Conservation (phyloP, 2,888 invertebrate genomes). For the Cotesia congregata region DNA sequence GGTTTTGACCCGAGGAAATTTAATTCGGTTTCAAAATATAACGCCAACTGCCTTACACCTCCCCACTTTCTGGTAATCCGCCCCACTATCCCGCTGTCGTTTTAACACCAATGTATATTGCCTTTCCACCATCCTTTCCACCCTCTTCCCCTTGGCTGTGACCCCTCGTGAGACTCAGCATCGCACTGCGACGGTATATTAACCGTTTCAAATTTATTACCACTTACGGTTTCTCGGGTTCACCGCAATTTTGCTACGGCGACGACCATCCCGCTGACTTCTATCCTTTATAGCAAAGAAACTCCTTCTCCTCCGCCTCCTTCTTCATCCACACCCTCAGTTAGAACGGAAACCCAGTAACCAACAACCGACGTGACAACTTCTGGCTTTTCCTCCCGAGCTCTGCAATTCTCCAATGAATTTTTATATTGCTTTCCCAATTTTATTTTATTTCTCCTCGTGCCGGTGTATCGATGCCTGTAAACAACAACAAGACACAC, state of each 20-base stretch:
- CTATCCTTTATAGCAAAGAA: conserved; percentile 23
- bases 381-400: background rate
- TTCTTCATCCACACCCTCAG: background rate
- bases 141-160: conserved; percentile 9
- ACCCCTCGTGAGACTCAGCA: conserved; percentile 34
- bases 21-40: conserved; percentile 54
- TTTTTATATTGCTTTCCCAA: conserved; percentile 10
- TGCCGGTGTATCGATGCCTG: background rate
- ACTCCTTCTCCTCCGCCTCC: background rate
- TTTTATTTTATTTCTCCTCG: background rate
- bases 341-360: background rate
- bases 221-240: conserved; percentile 52
- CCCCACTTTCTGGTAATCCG: conserved; percentile 35
- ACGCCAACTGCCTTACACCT: conserved; percentile 38
- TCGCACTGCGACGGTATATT: conserved; percentile 55
- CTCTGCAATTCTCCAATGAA: conserved; percentile 1
- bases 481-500: background rate
- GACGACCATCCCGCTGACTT: conserved; percentile 1
- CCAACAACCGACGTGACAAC: background rate
- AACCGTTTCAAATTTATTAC: conserved; percentile 62
- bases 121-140: conserved; percentile 10
- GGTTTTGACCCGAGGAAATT: conserved; percentile 51
- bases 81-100: conserved; percentile 26
- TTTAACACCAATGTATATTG: conserved; percentile 29
- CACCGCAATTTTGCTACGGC: conserved; percentile 52